Conservation (phyloP, 2,113 vertebrate genomes). For the Brienomyrus brachyistius region DNA sequence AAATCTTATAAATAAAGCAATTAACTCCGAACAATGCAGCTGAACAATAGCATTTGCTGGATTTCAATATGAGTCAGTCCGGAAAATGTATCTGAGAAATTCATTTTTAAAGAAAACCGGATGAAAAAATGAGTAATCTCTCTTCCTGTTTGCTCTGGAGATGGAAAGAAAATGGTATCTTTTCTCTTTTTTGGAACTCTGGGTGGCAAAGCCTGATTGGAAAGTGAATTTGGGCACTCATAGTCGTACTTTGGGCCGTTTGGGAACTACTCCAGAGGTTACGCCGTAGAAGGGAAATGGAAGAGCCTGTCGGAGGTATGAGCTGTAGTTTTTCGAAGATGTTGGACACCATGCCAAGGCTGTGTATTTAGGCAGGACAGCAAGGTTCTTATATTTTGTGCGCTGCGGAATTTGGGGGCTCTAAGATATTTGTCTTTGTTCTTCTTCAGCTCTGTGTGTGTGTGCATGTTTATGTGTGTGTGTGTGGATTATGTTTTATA, state of each 20-base stretch:
- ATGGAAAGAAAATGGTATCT: not conserved
- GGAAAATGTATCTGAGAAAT: not conserved
- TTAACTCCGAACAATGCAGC: not conserved
- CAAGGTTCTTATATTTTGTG: conserved; percentile 38
- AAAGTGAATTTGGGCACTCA: not conserved
- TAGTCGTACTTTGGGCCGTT: conserved; percentile 24
- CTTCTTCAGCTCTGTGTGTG: conserved; percentile 51
- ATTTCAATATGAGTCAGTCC: not conserved
- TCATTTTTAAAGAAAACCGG: not conserved
- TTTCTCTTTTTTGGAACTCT: not conserved
- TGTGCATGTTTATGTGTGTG: too few relatives aligned
- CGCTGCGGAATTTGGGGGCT: conserved; percentile 48
- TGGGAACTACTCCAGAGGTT: conserved; percentile 32
- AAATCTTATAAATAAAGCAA: conserved; percentile 6
- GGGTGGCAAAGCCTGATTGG: not conserved
- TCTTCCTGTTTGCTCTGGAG: not conserved
- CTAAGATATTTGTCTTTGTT: conserved; percentile 63
- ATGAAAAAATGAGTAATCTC: not conserved
- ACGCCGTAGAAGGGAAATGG: conserved; percentile 33
- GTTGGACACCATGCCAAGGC: conserved; percentile 54
- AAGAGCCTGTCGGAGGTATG: conserved; percentile 39
- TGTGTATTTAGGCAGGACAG: conserved; percentile 53
- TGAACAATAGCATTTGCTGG: not conserved
- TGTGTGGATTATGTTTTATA: not conserved
- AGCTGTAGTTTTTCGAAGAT: conserved; percentile 51